Conservation (phyloP, 2,113 vertebrate species). For the Alouatta palliata region DNA sequence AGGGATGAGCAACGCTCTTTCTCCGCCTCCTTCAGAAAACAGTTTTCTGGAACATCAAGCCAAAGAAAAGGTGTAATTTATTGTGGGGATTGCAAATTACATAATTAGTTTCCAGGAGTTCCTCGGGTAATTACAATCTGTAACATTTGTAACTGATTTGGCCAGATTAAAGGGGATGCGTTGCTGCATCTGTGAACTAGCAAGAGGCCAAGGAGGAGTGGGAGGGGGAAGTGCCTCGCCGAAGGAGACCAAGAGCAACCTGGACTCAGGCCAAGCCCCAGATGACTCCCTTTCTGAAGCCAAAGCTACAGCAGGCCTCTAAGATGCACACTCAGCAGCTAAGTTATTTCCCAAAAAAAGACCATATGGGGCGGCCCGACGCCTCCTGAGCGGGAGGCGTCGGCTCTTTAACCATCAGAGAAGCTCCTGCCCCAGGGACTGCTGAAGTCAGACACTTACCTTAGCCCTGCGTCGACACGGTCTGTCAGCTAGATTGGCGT, state of each 20-base stretch:
- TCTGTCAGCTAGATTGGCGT: background rate
- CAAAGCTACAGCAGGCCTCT: background rate
- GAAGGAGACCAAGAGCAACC: background rate
- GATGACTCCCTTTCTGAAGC: background rate
- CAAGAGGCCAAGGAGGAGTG: background rate
- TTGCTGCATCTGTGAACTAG: slow-evolving; percentile 66
- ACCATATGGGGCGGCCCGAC: too few species aligned
- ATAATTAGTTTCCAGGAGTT: slow-evolving; percentile 78
- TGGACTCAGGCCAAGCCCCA: background rate
- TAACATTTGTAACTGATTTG: slow-evolving; percentile 81
- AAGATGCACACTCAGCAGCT: background rate
- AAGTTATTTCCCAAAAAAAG: background rate
- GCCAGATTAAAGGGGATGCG: slow-evolving; percentile 79
- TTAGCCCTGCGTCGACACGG: background rate
- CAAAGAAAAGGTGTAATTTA: slow-evolving; percentile 78
- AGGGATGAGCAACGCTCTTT: background rate
- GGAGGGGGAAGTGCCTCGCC: background rate
- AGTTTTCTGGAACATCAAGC: slow-evolving; percentile 58
- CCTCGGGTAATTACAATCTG: slow-evolving; percentile 76
- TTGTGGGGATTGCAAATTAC: slow-evolving; percentile 13
- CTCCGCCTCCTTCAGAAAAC: slow-evolving; percentile 46
- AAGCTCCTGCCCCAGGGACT: rapidly evolving
- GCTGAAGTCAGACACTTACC: background rate
- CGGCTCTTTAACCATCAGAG: background rate
- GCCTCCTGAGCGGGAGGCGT: background rate